A percentile compares a stretch with the other conserved stretches of the same genome.
Conservation (phyloP, 2,797 vertebrate species). For the Bucorvus abyssinicus region DNA sequence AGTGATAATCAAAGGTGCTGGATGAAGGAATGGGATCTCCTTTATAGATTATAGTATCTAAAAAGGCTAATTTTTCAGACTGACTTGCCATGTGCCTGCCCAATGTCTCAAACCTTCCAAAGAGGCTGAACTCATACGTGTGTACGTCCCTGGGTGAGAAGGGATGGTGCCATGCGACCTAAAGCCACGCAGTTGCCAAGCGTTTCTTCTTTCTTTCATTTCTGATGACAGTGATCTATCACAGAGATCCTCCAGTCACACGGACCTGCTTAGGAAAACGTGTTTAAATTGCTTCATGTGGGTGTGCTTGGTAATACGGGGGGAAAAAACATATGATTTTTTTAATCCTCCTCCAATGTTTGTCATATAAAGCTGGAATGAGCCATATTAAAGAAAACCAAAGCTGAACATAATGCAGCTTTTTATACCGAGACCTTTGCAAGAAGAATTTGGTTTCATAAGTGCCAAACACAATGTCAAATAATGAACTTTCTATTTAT, state of each 20-base stretch:
- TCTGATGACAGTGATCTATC: neutral
- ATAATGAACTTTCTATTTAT: neutral
- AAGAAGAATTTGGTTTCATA: neutral
- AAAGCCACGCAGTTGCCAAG: rapidly evolving
- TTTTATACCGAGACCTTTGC: neutral
- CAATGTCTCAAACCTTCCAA: neutral
- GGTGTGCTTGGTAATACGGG: neutral
- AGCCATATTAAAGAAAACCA: neutral
- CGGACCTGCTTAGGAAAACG: neutral
- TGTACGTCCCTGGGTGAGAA: rapidly evolving
- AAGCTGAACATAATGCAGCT: neutral
- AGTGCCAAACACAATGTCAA: neutral
- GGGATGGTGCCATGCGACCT: neutral
- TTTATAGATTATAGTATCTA: neutral
- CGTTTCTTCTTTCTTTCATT: neutral
- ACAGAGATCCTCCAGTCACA: neutral
- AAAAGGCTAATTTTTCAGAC: neutral
- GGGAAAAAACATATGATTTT: neutral
- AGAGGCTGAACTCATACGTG: neutral
- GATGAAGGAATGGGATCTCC: neutral
- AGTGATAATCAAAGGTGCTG: neutral
- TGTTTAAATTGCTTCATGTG: neutral
- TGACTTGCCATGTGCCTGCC: neutral
- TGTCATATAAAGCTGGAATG: neutral
- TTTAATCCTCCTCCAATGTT: neutral